Evolutionary conservation across 2,113 vertebrate genomes (phyloP), one percentile per base, ranked within the genome.

Genomic region (Rhabdomys dilectus): DNA sequence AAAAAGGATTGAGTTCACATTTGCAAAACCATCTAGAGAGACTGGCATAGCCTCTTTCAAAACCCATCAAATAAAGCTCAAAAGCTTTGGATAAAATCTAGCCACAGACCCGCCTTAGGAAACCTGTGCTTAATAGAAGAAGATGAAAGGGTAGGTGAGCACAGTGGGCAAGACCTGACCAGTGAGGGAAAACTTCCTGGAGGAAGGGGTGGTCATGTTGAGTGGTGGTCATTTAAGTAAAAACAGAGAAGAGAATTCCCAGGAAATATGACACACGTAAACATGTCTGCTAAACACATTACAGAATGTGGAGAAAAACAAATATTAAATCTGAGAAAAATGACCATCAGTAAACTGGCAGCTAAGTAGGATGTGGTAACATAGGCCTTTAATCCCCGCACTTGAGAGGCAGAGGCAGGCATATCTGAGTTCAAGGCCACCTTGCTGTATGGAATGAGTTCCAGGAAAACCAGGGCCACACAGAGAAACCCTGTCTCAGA

Each of bases 291-390:
- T 29, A 77, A 66, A 85, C 96, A 80, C 29, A 60, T 58, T 53
- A 77, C 39, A 22, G 85, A 81, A 15, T 45, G 12, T 53, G 22
- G 17, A 95, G 91, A 72, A 94, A 89, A 91, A 53, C 36, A 4
- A 42, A 34, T 39, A 45, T 95, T 89, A 72, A 96, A 94, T 42
- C 64, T 80, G 34, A 97, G 94, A 95, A 86, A 92, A 34, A 45
- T 70, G 68, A 64, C 56, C 58, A 39, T 62, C 88, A 92, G 93
- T 45, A 91, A 96, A 51, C 6, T 4, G 4, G 15, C 66, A 68
- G 31, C 13, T 68, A 34, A 68, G 31, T 13, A 5, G 12, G 66
- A 68, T 34, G 31, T 68, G 66, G 66, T 68, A 34, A 4, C 31
- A 66, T 31, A 68, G 31, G 12, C 31, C 66, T 68, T 68, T 34